phyloP scores from a whole-genome alignment of 1,140 invertebrate genomes.

The Colletes gigas region DNA sequence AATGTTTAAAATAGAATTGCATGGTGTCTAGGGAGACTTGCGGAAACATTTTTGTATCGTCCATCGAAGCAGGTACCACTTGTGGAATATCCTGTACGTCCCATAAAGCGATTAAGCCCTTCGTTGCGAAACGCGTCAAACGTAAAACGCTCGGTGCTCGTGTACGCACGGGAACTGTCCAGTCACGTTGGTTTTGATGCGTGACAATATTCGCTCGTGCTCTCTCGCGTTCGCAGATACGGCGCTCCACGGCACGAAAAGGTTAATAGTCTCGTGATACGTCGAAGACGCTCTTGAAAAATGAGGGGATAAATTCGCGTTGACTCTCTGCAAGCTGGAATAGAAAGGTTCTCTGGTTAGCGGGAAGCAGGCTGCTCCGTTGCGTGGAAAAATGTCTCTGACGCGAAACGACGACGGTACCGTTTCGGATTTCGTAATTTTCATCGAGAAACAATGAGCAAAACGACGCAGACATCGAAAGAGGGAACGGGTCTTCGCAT shows the following conservation, averaged over 20 bases:
- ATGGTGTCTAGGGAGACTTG: no score
- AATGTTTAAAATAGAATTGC: no score
- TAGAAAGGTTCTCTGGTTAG: no score
- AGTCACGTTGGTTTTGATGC: slow-evolving; percentile 2
- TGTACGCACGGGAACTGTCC: neutral
- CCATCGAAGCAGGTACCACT: no score
- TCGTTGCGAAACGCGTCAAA: neutral
- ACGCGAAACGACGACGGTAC: no score
- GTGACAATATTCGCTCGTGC: neutral
- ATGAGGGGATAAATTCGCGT: neutral
- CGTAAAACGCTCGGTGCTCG: neutral
- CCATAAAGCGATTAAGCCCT: neutral
- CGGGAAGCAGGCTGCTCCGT: no score
- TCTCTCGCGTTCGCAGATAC: neutral
- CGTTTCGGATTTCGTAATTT: neutral
- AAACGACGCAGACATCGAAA: neutral
- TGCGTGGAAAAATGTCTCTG: no score
- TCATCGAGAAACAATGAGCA: neutral
- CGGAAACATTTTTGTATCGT: no score
- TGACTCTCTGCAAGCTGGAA: no score
- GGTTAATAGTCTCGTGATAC: neutral
- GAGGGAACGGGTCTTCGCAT: neutral
- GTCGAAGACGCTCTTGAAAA: neutral
- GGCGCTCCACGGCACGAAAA: neutral
- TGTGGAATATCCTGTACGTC: no score